phyloP scores from a whole-genome alignment of 2,888 invertebrate species.

The Chaitophorus viminalis region DNA sequence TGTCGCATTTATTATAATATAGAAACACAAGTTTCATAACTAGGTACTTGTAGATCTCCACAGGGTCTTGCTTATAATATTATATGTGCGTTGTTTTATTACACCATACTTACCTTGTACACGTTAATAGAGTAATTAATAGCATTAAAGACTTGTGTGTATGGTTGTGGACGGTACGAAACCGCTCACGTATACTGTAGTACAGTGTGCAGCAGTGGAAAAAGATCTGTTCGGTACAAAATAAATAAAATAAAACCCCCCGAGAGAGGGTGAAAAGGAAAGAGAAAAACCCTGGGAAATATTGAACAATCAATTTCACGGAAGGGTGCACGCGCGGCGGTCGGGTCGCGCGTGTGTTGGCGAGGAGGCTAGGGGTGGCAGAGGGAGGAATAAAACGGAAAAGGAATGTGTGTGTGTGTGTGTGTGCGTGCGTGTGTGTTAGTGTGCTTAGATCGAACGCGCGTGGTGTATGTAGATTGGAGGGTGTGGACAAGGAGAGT shows the following conservation, averaged over 20 bases:
- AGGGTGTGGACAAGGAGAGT: neutral
- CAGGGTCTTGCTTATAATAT: no score
- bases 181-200: neutral
- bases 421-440: neutral
- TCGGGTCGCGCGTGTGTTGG: constrained; percentile 14
- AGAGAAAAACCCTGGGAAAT: constrained; percentile 60
- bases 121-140: no score
- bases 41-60: no score
- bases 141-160: neutral
- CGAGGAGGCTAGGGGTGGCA: neutral
- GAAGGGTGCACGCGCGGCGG: constrained; percentile 53
- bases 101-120: no score
- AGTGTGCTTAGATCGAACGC: constrained; percentile 18
- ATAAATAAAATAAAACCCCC: neutral
- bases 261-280: neutral
- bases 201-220: neutral
- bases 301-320: constrained; percentile 62
- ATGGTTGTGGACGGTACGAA: neutral
- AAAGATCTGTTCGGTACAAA: neutral
- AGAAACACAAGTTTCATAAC: no score
- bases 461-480: neutral
- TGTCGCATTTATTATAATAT: no score
- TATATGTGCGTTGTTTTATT: no score
- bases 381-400: neutral
- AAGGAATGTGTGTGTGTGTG: constrained; percentile 41